These are phyloP conservation scores for Heliothis subflexa DNA, from an alignment of 1,140 invertebrate species.

Conservation along the genomic window DNA sequence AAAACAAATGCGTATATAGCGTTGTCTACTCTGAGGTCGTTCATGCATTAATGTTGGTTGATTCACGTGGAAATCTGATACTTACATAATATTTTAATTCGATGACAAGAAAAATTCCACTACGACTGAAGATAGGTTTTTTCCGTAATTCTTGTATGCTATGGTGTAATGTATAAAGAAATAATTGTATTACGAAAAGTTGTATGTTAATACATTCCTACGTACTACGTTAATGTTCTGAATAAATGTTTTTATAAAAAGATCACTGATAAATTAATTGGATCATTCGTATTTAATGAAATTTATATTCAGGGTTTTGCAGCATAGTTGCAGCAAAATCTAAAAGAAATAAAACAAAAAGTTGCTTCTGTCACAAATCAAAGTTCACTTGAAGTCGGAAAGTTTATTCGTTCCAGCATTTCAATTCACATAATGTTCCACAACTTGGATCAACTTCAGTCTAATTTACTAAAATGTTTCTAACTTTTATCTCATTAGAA, in stretches of 20 bases:
- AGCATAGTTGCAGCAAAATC: neutral
- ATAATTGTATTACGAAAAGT: neutral
- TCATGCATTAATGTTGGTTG: neutral
- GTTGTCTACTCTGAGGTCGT: conserved; percentile 8
- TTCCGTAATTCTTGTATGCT: neutral
- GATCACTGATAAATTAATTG: too few species aligned
- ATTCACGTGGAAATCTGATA: neutral
- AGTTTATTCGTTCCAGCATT: conserved; percentile 12
- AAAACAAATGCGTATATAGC: neutral
- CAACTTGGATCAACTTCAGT: conserved; percentile 8
- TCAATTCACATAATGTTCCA: conserved; percentile 7
- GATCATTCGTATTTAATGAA: too few species aligned
- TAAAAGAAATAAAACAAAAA: neutral
- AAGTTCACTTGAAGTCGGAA: neutral
- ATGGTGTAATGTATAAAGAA: neutral
- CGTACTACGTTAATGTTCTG: neutral
- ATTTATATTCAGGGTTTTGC: neutral
- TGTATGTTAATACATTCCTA: neutral
- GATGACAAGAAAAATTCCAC: neutral
- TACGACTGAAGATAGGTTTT: neutral
- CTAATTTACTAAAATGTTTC: conserved; percentile 10
- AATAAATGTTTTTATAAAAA: too few species aligned
- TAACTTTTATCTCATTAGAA: conserved; percentile 28
- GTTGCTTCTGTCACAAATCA: conserved; percentile 14
- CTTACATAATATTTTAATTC: conserved; percentile 3